Percentiles rank a stretch among this genome's conserved stretches.
Conservation (phyloP, 2,113 vertebrate genomes). For the Arizona elegans region DNA sequence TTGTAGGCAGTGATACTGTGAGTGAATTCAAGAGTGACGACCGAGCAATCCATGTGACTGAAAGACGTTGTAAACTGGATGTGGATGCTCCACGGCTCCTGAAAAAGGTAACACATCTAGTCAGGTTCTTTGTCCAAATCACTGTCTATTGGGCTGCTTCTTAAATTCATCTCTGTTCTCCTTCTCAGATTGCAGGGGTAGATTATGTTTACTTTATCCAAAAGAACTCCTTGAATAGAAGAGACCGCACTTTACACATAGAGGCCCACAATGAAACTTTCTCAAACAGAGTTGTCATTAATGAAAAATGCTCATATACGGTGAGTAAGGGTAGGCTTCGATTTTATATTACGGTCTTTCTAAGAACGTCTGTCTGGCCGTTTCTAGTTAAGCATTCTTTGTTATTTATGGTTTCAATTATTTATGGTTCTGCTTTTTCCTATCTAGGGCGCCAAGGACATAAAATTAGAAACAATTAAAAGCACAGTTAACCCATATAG, state of each 20-base stretch:
- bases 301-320: conserved; percentile 91
- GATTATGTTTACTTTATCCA: conserved; percentile 96
- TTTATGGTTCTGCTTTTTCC: not conserved
- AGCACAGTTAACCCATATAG: not conserved
- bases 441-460: not conserved
- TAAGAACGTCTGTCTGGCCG: not conserved
- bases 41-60: conserved; percentile 73
- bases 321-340: conserved; percentile 70
- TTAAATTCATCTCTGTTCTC: not conserved
- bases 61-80: conserved; percentile 89
- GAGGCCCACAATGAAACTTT: conserved; percentile 96
- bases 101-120: conserved; percentile 80
- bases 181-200: conserved; percentile 86
- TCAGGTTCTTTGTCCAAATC: not conserved
- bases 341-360: not conserved
- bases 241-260: conserved; percentile 90
- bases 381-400: not conserved
- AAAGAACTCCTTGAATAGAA: conserved; percentile 88
- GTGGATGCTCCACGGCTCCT: conserved; percentile 89
- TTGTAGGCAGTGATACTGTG: conserved; percentile 87
- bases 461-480: not conserved
- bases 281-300: conserved; percentile 90
- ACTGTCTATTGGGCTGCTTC: not conserved
- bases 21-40: conserved; percentile 84
- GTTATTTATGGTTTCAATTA: not conserved